A percentile compares a stretch with the other conserved stretches of the same genome.
Conservation (phyloP, 2,888 invertebrate species). For the Apodemia zela region DNA sequence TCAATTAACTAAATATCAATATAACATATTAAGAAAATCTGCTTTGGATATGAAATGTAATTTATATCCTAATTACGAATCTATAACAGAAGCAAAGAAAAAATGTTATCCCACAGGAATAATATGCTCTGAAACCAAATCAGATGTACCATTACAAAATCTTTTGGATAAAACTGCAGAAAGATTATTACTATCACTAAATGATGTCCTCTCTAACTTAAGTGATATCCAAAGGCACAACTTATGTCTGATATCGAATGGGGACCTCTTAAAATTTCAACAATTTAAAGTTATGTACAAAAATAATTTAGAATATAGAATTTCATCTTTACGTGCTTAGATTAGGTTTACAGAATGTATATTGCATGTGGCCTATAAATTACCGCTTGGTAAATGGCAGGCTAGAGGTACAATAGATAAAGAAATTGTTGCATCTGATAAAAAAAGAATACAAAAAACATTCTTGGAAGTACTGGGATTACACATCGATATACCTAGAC, state of each 20-base stretch:
- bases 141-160: constrained; percentile 19
- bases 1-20: constrained; percentile 26
- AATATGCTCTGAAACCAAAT: constrained; percentile 10
- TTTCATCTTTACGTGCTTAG: constrained; percentile 30
- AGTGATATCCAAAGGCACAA: constrained; percentile 11
- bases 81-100: constrained; percentile 23
- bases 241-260: constrained; percentile 24
- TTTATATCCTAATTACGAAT: constrained; percentile 27
- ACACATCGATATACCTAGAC: constrained; percentile 24
- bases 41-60: constrained; percentile 26
- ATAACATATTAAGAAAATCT: constrained; percentile 25
- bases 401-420: constrained; percentile 14
- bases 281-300: constrained; percentile 14
- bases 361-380: constrained; percentile 23
- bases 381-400: constrained; percentile 17
- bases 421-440: constrained; percentile 22
- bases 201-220: constrained; percentile 9
- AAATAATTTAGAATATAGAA: constrained; percentile 22
- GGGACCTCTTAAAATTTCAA: constrained; percentile 27
- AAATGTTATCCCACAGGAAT: constrained; percentile 19
- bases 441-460: constrained; percentile 23
- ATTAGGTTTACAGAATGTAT: constrained; percentile 27
- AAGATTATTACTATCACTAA: constrained; percentile 11
- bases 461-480: constrained; percentile 24
- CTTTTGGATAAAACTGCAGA: constrained; percentile 13